phyloP scores from a whole-genome alignment of 2,113 vertebrate genomes.

The Xenopus borealis region DNA sequence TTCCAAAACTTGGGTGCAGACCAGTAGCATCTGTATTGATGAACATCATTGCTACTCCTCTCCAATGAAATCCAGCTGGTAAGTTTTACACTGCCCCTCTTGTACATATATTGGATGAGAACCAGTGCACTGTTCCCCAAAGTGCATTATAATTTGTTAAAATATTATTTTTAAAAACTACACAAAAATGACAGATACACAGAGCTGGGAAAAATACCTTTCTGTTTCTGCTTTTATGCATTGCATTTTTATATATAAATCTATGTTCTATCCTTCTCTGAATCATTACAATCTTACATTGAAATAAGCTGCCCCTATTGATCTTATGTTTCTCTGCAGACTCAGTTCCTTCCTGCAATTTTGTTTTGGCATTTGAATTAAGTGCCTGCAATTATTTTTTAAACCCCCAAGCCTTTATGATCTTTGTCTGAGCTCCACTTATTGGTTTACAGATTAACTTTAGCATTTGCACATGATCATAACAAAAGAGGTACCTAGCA shows the following conservation, averaged over 20 bases:
- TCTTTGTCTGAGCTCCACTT: slow-evolving; percentile 52
- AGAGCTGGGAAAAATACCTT: background rate
- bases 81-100: too few relatives aligned
- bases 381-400: slow-evolving; percentile 50
- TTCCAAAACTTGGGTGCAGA: too few relatives aligned
- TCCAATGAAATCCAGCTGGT: too few relatives aligned
- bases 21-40: too few relatives aligned
- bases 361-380: slow-evolving; percentile 60
- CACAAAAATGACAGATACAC: background rate
- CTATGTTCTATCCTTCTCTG: background rate
- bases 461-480: slow-evolving; percentile 59
- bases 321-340: slow-evolving; percentile 60
- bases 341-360: slow-evolving; percentile 52
- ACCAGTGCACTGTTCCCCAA: background rate
- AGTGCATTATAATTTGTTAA: too few relatives aligned
- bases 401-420: slow-evolving; percentile 49
- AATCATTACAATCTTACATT: slow-evolving; percentile 41
- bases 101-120: too few relatives aligned
- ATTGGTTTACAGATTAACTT: slow-evolving; percentile 61
- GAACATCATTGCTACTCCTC: too few relatives aligned
- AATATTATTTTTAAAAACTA: background rate
- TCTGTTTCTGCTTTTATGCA: background rate
- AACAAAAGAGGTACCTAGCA: slow-evolving; percentile 53
- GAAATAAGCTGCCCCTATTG: slow-evolving; percentile 49
- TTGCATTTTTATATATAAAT: slow-evolving; percentile 14